phyloP scores from a whole-genome alignment of 2,113 vertebrate species.

The Caretta caretta region DNA sequence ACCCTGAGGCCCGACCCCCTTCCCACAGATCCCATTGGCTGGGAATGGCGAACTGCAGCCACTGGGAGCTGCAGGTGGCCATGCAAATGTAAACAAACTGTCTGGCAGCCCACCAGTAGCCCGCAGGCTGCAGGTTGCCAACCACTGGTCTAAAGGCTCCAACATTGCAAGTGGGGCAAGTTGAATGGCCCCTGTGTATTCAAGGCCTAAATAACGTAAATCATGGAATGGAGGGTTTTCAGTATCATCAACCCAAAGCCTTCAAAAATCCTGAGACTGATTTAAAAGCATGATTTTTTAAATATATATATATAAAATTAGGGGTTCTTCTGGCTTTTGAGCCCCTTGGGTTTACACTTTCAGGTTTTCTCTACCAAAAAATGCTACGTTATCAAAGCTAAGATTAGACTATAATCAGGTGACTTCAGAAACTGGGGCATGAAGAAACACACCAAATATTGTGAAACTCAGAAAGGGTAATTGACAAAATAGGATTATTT shows the following conservation, averaged over 20 bases:
- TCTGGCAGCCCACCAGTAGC: too few relatives aligned
- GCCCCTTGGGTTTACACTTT: neutral
- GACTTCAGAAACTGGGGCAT: neutral
- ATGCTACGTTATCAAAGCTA: neutral
- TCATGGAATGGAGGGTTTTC: rapidly evolving
- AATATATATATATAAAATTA: neutral
- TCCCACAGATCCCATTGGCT: too few relatives aligned
- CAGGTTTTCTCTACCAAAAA: neutral
- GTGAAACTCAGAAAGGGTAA: neutral
- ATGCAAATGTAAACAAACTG: too few relatives aligned
- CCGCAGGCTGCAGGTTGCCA: too few relatives aligned
- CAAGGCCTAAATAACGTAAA: neutral
- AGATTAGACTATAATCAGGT: neutral
- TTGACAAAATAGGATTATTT: neutral
- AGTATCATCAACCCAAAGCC: neutral
- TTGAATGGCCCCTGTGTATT: neutral
- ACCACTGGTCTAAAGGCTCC: neutral
- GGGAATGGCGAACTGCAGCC: too few relatives aligned
- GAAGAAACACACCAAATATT: neutral
- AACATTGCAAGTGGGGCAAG: neutral
- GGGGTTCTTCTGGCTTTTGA: neutral
- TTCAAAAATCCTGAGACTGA: neutral
- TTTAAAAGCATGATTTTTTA: neutral
- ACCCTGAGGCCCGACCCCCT: too few relatives aligned
- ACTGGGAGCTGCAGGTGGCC: too few relatives aligned